Evolutionary conservation across 2,888 invertebrate genomes (phyloP).

Genomic region (Antheraea yamamai): DNA sequence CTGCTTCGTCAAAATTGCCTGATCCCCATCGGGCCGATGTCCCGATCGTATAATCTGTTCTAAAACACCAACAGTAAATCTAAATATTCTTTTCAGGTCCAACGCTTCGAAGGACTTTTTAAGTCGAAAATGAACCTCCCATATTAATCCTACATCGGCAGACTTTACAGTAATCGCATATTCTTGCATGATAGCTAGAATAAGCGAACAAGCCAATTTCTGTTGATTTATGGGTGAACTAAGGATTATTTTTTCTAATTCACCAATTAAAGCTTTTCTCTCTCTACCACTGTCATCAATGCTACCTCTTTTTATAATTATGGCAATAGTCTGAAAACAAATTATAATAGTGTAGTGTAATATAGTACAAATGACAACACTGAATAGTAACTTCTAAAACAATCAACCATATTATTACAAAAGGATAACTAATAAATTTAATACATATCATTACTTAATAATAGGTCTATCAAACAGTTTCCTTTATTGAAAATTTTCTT

Average conservation of each 20-base stretch:
- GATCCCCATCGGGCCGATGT: conserved; percentile 76
- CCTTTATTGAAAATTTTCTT: no score
- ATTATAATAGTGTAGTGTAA: background rate
- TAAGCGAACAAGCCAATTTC: conserved; percentile 91
- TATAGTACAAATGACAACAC: background rate
- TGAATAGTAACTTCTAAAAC: background rate
- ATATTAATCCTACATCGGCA: conserved; percentile 92
- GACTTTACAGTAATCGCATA: conserved; percentile 93
- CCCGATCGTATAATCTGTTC: conserved; percentile 72
- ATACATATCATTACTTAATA: no score
- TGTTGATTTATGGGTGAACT: conserved; percentile 90
- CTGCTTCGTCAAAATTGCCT: conserved; percentile 84
- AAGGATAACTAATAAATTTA: no score
- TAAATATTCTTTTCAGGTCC: conserved; percentile 90
- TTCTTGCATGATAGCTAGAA: conserved; percentile 93
- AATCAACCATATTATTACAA: background rate
- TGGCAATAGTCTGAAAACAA: conserved; percentile 86
- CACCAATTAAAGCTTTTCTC: conserved; percentile 85
- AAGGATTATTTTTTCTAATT: conserved; percentile 89
- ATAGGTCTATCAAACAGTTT: no score
- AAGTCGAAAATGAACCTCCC: conserved; percentile 92
- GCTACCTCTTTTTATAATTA: conserved; percentile 92
- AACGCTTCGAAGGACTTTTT: conserved; percentile 92
- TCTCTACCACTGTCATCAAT: conserved; percentile 88
- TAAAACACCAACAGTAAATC: conserved; percentile 71